Evolutionary conservation across 2,888 invertebrate species (phyloP).

Genomic region (Crematogaster levior): DNA sequence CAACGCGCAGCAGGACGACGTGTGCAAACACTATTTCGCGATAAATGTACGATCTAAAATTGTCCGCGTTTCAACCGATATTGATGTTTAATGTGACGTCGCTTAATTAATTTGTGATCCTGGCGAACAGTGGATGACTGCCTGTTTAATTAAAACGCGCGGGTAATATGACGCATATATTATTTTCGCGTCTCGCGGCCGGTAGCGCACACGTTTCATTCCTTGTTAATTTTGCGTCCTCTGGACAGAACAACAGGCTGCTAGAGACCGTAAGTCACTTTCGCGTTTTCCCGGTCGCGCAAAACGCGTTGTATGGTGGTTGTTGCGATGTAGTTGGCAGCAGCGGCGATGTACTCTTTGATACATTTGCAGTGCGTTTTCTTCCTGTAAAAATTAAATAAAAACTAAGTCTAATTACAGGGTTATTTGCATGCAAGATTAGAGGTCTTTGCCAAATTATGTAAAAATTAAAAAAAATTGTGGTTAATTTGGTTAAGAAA

Average conservation of each 20-base stretch:
- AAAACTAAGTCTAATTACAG: background rate
- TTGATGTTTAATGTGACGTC: conserved; percentile 40
- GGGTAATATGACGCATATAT: conserved; percentile 37
- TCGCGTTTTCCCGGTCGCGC: background rate
- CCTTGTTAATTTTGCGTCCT: conserved; percentile 44
- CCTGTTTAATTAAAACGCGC: conserved; percentile 42
- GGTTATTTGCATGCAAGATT: conserved; percentile 9
- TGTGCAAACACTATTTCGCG: background rate
- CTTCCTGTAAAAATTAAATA: background rate
- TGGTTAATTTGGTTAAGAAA: background rate
- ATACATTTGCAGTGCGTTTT: background rate
- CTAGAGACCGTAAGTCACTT: conserved; percentile 46
- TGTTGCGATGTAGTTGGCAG: background rate
- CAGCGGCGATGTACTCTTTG: conserved; percentile 7
- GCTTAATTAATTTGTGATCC: conserved; percentile 42
- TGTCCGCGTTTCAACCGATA: conserved; percentile 32
- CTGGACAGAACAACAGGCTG: conserved; percentile 37
- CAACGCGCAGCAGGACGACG: background rate
- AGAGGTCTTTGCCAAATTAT: background rate
- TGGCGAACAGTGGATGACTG: background rate
- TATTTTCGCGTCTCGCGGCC: conserved; percentile 25
- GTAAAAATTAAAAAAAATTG: background rate
- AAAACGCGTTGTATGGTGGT: background rate
- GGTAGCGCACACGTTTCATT: conserved; percentile 14
- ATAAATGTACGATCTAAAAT: conserved; percentile 26